Evolutionary conservation across 2,113 vertebrate species (phyloP).

Genomic region (Chionis minor): DNA sequence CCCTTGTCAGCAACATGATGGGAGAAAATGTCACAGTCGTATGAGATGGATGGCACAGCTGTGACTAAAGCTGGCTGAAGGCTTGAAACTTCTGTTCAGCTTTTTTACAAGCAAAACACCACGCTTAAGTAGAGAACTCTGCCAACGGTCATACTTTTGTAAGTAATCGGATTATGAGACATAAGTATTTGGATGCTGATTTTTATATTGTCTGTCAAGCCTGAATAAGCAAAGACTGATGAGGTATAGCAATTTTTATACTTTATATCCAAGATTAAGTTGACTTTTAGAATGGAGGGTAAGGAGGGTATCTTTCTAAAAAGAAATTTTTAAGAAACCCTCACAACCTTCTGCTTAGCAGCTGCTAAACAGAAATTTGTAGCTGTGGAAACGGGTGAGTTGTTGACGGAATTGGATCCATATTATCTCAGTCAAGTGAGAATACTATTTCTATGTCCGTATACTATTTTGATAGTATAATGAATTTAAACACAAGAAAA

Average conservation of each 20-base stretch:
- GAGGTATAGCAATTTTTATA: background rate
- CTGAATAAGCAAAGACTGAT: background rate
- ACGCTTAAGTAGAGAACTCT: background rate
- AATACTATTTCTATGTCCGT: background rate
- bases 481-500: background rate
- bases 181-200: background rate
- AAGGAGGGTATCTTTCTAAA: background rate
- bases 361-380: background rate
- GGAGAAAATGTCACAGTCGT: background rate
- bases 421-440: background rate
- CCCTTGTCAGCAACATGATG: background rate
- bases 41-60: background rate
- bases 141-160: background rate
- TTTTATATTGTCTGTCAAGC: slow-evolving; percentile 28
- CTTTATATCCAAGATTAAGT: background rate
- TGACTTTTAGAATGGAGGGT: background rate
- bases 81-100: slow-evolving; percentile 10
- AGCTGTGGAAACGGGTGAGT: background rate
- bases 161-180: slow-evolving; percentile 15
- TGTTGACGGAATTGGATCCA: background rate
- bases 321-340: background rate
- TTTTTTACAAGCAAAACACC: background rate
- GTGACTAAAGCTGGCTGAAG: background rate
- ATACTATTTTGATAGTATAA: background rate
- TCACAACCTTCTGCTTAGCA: background rate